Evolutionary conservation across 1,140 invertebrate genomes (phyloP), one percentile per base, ranked within the genome.

Genomic region (Drosophila nasuta): DNA sequence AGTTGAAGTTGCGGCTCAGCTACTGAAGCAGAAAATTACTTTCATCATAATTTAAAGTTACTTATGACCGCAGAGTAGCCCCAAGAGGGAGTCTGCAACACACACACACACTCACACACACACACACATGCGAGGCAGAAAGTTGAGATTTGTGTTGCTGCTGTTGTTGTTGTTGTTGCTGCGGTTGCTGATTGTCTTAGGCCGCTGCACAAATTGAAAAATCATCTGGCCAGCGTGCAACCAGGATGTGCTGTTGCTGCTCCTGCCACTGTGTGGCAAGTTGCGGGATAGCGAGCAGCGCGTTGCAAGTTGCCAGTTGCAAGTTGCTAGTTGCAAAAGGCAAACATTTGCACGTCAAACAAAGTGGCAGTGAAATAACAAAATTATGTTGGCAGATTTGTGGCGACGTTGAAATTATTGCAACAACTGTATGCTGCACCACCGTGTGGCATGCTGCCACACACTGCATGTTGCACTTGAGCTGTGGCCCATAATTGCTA

Each of bases 1-100:
- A 41, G 38, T 10, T n/a, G 38, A 7, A 63, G 82, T 38, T 51
- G 75, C 75, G 78, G 77, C 81, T 79, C 72, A 75, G 87, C 88
- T 90, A 91, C 75, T 91, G 88, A 91, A 91, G 88, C 88, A 91
- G 82, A 91, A 91, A 91, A 91, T 91, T 91, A 91, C 88, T 91
- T 91, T 88, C 88, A 91, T 88, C 88, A 91, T 91, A 83, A 91
- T 82, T 91, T 91, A 91, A 82, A 91, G 79, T 90, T 91, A 87
- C 73, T 90, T 90, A 91, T 86, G 87, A 88, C 80, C 86, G 48
- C 81, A 79, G 51, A 54, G 78, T 51, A 63, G 52, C 54, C 45
- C 58, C 79, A 45, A 63, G 58, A 60, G 49, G 56, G 68, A 45
- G 65, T 51, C 54, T 33, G 28, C 52, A 38, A n/a, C 13, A 52